Evolutionary conservation across 2,797 vertebrate species (phyloP), one percentile per base, ranked within the genome.

Genomic region (Pipistrellus pygmaeus): DNA sequence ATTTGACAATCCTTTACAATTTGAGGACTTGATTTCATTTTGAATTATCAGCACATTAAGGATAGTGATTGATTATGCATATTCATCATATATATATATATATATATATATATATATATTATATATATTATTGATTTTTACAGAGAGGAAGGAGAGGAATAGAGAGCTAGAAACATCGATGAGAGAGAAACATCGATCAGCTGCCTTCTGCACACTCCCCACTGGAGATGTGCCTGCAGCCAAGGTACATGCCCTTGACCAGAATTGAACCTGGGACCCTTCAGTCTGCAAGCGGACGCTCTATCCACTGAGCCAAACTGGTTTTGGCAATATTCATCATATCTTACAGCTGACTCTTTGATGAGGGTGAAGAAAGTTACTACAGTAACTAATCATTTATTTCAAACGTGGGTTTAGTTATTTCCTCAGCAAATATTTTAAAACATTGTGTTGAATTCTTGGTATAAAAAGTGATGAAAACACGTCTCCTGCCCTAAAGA

Each of bases 1-100:
- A 68, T 53, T 85, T 92, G 88, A 92, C 88, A 75, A 38, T 32
- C 90, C 18, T 88, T 51, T 66, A 75, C 91, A 71, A 92, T 95
- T 84, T 55, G 8, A 85, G 75, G 0, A 6, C 4, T 83, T 46
- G 35, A 13, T 17, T 21, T 78, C 84, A 95, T 88, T 87, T 90
- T 64, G 18, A 48, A 72, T 96, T 78, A 92, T 21, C 0, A 64
- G 25, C 53, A 62, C 73, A 84, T 95, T 75, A 83, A 4, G 23
- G 2, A 88, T 64, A 44, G 32, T 90, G 25, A 71, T 71, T 44
- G 51, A 53, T 69, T 62, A 27, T 53, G 12, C 15, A 35, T 57
- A 32, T 32, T 78, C 32, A 69, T 66, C 18, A 32, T 41, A 7
- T 41, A 41, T 41, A 7, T 41, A 41, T 41, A 41, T 41, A 41